Conservation (phyloP, 2,888 invertebrate species). For the Synanthedon andrenaeformis region DNA sequence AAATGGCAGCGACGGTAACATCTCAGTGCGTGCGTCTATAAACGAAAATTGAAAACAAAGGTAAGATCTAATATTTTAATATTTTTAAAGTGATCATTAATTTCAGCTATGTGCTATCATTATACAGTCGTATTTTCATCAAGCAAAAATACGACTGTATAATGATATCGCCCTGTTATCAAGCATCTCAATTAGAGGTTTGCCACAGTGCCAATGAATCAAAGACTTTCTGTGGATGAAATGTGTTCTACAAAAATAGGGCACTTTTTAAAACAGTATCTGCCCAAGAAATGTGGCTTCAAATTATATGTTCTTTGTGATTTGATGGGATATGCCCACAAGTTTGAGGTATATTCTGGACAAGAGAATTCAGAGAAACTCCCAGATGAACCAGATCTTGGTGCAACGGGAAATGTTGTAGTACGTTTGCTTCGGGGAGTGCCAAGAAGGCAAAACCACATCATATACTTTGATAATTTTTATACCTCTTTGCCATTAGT, state of each 20-base stretch:
- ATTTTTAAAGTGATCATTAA: too few species aligned
- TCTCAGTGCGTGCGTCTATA: too few species aligned
- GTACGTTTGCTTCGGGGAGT: slow-evolving; percentile 17
- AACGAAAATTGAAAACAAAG: too few species aligned
- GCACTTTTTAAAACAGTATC: slow-evolving; percentile 18
- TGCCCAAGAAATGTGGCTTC: slow-evolving; percentile 20
- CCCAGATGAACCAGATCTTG: slow-evolving; percentile 18
- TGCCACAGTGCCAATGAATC: slow-evolving; percentile 18
- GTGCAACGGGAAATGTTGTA: slow-evolving; percentile 16
- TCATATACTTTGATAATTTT: slow-evolving; percentile 1
- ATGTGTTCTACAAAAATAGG: slow-evolving; percentile 25
- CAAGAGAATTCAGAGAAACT: slow-evolving; percentile 22
- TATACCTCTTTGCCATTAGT: slow-evolving; percentile 21
- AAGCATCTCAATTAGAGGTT: slow-evolving; percentile 21
- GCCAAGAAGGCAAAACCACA: slow-evolving; percentile 15
- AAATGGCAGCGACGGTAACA: too few species aligned
- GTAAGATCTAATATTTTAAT: too few species aligned
- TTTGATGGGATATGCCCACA: slow-evolving; percentile 15
- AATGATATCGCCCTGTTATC: slow-evolving; percentile 13
- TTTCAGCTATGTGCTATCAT: too few species aligned
- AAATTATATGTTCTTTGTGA: slow-evolving; percentile 17
- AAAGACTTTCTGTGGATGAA: slow-evolving; percentile 20
- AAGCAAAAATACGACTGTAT: too few species aligned
- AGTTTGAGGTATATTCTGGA: slow-evolving; percentile 24
- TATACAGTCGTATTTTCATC: too few species aligned